Conservation (phyloP, 2,888 invertebrate species). For the Lomographa bimaculata region DNA sequence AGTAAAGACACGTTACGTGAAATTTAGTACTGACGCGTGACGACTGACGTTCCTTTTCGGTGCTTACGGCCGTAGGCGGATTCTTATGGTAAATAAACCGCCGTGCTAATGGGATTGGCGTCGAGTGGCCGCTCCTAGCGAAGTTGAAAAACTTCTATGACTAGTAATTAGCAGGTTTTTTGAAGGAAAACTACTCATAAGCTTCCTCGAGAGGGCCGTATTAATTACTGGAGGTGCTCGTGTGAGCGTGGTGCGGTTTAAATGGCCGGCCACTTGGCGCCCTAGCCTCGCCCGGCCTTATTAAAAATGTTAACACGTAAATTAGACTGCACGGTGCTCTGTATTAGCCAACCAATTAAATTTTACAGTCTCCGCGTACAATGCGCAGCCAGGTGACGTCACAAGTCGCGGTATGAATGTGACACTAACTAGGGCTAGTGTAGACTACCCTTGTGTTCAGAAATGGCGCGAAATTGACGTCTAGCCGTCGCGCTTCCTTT, state of each 20-base stretch:
- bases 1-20: conserved; percentile 69
- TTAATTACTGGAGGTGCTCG: conserved; percentile 80
- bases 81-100: conserved; percentile 58
- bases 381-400: conserved; percentile 57
- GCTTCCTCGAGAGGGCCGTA: conserved; percentile 78
- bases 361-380: conserved; percentile 67
- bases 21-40: conserved; percentile 71
- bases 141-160: conserved; percentile 56
- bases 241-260: conserved; percentile 67
- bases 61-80: conserved; percentile 46
- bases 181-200: conserved; percentile 81
- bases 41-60: conserved; percentile 63
- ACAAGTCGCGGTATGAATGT: conserved; percentile 51
- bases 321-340: conserved; percentile 71
- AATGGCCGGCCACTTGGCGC: conserved; percentile 80
- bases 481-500: conserved; percentile 40
- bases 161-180: conserved; percentile 78
- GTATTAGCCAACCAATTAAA: conserved; percentile 82
- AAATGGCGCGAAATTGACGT: conserved; percentile 35
- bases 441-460: conserved; percentile 43
- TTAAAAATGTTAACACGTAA: conserved; percentile 83
- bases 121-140: conserved; percentile 44
- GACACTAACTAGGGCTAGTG: conserved; percentile 44
- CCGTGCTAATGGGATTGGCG: conserved; percentile 51
- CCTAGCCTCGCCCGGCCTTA: conserved; percentile 76